phyloP scores from a whole-genome alignment of 2,888 invertebrate species.

The Temnothorax unifasciatus region DNA sequence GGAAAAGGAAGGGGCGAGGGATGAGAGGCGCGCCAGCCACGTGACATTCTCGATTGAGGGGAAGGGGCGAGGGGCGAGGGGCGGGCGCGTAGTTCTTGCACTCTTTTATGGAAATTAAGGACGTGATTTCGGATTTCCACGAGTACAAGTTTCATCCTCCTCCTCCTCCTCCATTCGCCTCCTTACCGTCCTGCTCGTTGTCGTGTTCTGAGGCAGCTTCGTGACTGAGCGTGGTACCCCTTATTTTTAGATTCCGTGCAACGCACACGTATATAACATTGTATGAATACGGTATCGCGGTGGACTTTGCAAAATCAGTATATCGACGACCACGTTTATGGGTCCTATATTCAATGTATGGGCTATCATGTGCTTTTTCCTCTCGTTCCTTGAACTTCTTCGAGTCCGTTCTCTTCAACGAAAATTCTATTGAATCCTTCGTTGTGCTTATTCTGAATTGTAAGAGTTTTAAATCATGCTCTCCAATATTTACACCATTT shows the following conservation, averaged over 20 bases:
- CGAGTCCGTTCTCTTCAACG: background rate
- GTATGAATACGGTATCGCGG: background rate
- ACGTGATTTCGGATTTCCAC: slow-evolving; percentile 77
- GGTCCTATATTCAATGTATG: background rate
- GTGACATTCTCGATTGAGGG: slow-evolving; percentile 64
- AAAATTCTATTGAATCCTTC: background rate
- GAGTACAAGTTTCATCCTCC: slow-evolving; percentile 63
- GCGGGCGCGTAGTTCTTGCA: slow-evolving; percentile 49
- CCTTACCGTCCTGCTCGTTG: slow-evolving; percentile 17
- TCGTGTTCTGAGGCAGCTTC: slow-evolving; percentile 13
- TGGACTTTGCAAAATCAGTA: slow-evolving; percentile 12
- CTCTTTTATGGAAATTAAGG: slow-evolving; percentile 81
- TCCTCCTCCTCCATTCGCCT: background rate
- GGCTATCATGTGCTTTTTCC: background rate
- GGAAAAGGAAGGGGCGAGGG: slow-evolving; percentile 48
- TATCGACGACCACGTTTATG: slow-evolving; percentile 15
- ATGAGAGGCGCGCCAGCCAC: slow-evolving; percentile 55
- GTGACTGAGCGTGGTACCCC: slow-evolving; percentile 28
- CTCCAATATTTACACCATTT: slow-evolving; percentile 21
- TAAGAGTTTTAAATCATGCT: background rate
- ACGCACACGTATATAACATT: background rate
- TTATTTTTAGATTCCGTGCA: slow-evolving; percentile 28
- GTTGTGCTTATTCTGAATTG: background rate
- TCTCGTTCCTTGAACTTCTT: background rate
- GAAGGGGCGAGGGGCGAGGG: slow-evolving; percentile 46